Conservation (phyloP, 2,797 vertebrate genomes). For the Phalloptychus januarius region DNA sequence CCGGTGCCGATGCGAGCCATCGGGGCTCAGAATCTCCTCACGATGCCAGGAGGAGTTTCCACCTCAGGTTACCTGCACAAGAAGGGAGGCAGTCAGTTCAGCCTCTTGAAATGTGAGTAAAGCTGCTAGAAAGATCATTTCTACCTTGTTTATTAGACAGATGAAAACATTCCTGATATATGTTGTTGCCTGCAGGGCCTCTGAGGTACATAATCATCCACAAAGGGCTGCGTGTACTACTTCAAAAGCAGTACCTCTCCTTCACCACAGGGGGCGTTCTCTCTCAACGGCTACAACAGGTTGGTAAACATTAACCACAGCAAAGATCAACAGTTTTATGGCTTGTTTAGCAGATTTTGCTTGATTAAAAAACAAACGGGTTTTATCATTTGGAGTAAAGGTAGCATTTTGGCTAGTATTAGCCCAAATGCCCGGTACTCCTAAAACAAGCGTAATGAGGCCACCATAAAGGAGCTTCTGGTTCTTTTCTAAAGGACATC, state of each 20-base stretch:
- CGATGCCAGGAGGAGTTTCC: constrained; percentile 94
- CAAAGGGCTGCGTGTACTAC: constrained; percentile 95
- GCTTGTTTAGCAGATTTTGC: neutral
- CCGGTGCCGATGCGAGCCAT: constrained; percentile 96
- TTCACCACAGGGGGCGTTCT: constrained; percentile 94
- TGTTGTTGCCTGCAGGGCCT: constrained; percentile 83
- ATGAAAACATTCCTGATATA: neutral
- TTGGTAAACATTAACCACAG: constrained; percentile 62
- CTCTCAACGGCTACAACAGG: constrained; percentile 97
- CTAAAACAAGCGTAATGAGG: neutral
- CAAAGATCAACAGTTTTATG: neutral
- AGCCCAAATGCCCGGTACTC: neutral
- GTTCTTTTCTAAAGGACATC: neutral
- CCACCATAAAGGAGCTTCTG: neutral
- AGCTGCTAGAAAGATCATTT: neutral
- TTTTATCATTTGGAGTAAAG: neutral
- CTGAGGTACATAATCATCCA: constrained; percentile 94
- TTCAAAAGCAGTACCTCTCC: constrained; percentile 95
- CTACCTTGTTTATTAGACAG: neutral
- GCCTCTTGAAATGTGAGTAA: constrained; percentile 93
- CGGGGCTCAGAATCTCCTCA: constrained; percentile 96
- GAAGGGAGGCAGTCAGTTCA: constrained; percentile 95
- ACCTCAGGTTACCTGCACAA: constrained; percentile 94
- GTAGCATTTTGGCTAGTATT: neutral
- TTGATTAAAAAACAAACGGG: neutral